Base-by-base conservation (phyloP, 2,113 vertebrate genomes). In the Hemichromis elongatus region DNA sequence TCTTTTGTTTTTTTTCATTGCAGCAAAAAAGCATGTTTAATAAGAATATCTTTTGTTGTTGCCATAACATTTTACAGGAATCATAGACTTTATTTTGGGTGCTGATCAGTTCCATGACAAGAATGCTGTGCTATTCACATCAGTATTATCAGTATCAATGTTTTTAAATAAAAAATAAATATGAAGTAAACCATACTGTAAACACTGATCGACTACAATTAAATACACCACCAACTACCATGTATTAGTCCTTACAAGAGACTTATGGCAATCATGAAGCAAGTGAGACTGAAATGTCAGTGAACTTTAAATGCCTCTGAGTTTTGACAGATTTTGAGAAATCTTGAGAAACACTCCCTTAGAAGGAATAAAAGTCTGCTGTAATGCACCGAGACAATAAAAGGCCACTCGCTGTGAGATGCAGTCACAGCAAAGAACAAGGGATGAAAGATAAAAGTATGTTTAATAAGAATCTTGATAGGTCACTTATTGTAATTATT, bases 401-500 rank as follows among this genome's bases (percentile, higher is more conserved):
- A 1, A 40, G 73, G 66, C 26, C 56, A 19, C 19, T 86, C 61
- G 84, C 79, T 87, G 55, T 37, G 68, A 54, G 82, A 59, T 7
- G 56, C 66, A 82, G 85, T 90, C 89, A 87, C 26, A 59, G 10
- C 2, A 10, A n/a, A 73, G 59, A 82, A 83, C 40, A 57, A 83
- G 55, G 47, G n/a, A 83, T 3, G 6, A 16, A 37, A 85, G 75
- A 90, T 82, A 66, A 90, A 89, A 86, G 88, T 57, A 37, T 80
- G 77, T 78, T 89, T 77, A 88, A 88, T 84, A 80, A 86, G 50
- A 52, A 88, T 61, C 10, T 80, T 53, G 73, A 45, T 1, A 35
- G 77, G 80, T 81, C 80, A 61, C 63, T 86, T 88, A 82, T 79
- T 75, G 85, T 70, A 78, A 88, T 52, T 79, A 68, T 90, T 59